Base-by-base conservation (phyloP, 2,797 vertebrate species). In the Scyliorhinus canicula region DNA sequence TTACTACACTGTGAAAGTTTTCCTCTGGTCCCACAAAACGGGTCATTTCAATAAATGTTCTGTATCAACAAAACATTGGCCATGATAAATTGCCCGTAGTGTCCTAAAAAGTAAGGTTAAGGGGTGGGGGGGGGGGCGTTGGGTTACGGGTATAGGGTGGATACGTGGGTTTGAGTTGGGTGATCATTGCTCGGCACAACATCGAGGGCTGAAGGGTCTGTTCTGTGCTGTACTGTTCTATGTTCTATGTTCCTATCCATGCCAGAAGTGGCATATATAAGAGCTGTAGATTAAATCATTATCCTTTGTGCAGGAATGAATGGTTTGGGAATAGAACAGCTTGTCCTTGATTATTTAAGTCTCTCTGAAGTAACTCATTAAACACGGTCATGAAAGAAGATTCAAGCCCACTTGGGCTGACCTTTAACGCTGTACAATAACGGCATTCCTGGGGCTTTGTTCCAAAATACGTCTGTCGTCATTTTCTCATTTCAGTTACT, bases 401-500 rank as follows among this genome's bases (percentile, higher is more conserved):
- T 91, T n/a, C 7, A 44, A 91, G 60, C 0, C 55, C 88, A 44
- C 21, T 65, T n/a, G 40, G 57, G 63, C 5, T 65, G 31, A 63
- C 19, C 57, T 63, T 63, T 40, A 24, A 4, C 9, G 4, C 14
- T 65, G 19, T 26, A 26, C 2, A 63, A 63, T 91, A 40, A 26
- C 21, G 24, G 19, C 24, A 82, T 82, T 82, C 79, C 40, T 47
- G 79, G 40, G 55, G 2, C n/a, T 91, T 65, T n/a, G 88, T 65
- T 91, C n/a, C 65, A 2, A 65, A 50, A 40, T 26, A 28, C 4
- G 3, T 21, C 60, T 12, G 24, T 60, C 57, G 7, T 65, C n/a
- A 91, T 65, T 44, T 91, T 65, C n/a, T 40, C 88, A 91, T 91
- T 91, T 63, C 21, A 44, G 35, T 91, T 91, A 65, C 57, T 65